phyloP scores from a whole-genome alignment of 2,888 invertebrate genomes.

The Lasioglossum morio region DNA sequence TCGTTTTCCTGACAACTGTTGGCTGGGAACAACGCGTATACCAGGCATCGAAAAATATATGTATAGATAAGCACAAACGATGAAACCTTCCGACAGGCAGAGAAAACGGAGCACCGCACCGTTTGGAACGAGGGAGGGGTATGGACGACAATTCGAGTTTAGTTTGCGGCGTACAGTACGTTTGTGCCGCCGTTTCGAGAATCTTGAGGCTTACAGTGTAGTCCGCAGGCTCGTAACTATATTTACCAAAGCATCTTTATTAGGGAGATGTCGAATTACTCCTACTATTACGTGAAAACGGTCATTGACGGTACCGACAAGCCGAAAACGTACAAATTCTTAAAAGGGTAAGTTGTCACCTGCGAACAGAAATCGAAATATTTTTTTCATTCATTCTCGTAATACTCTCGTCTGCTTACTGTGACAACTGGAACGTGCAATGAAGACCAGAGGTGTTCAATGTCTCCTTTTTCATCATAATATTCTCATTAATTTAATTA shows the following conservation, averaged over 20 bases:
- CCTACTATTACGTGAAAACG: slow-evolving; percentile 78
- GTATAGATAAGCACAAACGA: slow-evolving; percentile 56
- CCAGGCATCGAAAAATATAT: slow-evolving; percentile 45
- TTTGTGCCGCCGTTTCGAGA: slow-evolving; percentile 56
- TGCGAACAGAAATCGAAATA: background rate
- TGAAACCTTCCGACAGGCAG: slow-evolving; percentile 53
- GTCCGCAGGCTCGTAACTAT: slow-evolving; percentile 36
- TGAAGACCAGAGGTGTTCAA: background rate
- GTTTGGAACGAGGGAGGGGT: slow-evolving; percentile 52
- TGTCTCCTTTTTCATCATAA: background rate
- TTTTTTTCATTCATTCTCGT: background rate
- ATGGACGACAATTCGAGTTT: slow-evolving; percentile 67
- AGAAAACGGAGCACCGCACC: slow-evolving; percentile 44
- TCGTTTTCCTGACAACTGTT: slow-evolving; percentile 2
- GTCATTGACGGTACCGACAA: slow-evolving; percentile 69
- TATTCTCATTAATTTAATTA: background rate
- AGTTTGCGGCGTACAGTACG: slow-evolving; percentile 62
- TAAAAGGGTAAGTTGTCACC: slow-evolving; percentile 76
- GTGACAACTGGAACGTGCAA: background rate
- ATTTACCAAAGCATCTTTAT: slow-evolving; percentile 47
- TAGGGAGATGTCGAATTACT: slow-evolving; percentile 75
- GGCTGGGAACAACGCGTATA: background rate
- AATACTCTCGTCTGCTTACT: background rate
- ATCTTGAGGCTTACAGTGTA: slow-evolving; percentile 37
- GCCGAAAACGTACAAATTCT: slow-evolving; percentile 74